Percentiles rank a stretch among this genome's conserved stretches.
Evolutionary conservation across 2,113 vertebrate genomes (phyloP).

Genomic region (Myrmecophaga tridactyla): DNA sequence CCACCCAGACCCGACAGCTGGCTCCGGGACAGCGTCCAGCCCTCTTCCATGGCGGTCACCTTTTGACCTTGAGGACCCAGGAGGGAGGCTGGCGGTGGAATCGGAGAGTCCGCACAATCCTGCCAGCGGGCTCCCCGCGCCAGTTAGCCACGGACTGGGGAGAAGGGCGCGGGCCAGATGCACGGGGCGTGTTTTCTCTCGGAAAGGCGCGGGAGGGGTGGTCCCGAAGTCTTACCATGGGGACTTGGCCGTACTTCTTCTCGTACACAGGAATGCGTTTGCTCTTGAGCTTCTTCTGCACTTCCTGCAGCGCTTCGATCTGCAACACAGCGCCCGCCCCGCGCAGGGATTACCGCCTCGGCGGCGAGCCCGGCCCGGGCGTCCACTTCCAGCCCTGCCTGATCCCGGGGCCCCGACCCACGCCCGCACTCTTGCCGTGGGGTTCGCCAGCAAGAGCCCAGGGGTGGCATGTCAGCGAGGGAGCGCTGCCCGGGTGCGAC

Average conservation of each 20-base stretch:
- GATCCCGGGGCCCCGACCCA: not conserved
- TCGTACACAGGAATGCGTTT: slow-evolving; percentile 85
- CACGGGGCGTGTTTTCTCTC: not conserved
- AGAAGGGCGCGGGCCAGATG: not conserved
- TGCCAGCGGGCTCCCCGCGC: not conserved
- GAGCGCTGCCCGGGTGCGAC: not conserved
- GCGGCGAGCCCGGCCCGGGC: slow-evolving; percentile 50
- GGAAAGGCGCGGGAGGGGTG: not conserved
- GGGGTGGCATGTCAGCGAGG: not conserved
- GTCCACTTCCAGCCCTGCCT: slow-evolving; percentile 25
- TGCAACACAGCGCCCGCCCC: slow-evolving; percentile 77
- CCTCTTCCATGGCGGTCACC: not conserved
- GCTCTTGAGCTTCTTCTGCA: slow-evolving; percentile 89
- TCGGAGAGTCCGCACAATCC: not conserved
- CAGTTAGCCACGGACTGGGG: not conserved
- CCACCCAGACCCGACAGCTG: not conserved
- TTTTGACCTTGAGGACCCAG: not conserved
- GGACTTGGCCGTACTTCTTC: slow-evolving; percentile 88
- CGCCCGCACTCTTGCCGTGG: not conserved
- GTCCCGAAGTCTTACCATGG: slow-evolving; percentile 82
- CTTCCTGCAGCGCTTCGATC: slow-evolving; percentile 88
- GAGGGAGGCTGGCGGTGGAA: not conserved
- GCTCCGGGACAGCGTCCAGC: not conserved
- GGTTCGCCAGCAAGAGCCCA: not conserved
- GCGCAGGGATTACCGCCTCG: not conserved